phyloP scores from a whole-genome alignment of 2,888 invertebrate species.

The Sinodicranocentrus sp. region DNA sequence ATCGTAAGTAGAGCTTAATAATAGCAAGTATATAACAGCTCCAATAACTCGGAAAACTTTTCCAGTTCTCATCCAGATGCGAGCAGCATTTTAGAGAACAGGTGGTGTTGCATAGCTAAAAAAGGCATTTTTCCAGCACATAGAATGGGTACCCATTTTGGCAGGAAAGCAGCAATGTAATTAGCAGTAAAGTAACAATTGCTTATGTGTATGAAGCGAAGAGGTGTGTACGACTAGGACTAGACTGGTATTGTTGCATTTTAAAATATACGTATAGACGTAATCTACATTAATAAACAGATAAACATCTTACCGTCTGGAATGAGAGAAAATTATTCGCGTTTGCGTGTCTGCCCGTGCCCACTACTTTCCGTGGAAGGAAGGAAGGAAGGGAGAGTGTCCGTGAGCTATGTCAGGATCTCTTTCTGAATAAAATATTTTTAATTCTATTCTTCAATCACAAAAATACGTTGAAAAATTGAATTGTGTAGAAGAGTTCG shows the following conservation, averaged over 20 bases:
- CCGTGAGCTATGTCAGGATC: neutral
- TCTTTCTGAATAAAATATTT: neutral
- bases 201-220: neutral
- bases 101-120: neutral
- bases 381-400: neutral
- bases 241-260: too few species aligned
- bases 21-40: neutral
- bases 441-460: neutral
- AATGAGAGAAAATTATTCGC: neutral
- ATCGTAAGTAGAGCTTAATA: neutral
- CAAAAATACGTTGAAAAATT: neutral
- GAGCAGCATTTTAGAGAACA: neutral
- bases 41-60: neutral
- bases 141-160: neutral
- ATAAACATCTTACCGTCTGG: neutral
- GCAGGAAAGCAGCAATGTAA: slow-evolving; percentile 5
- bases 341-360: slow-evolving; percentile 1
- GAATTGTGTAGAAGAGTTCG: neutral
- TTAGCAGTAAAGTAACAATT: slow-evolving; percentile 13
- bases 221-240: neutral
- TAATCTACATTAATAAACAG: neutral
- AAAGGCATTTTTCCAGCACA: neutral
- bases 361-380: neutral
- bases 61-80: neutral
- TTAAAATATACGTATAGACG: too few species aligned